phyloP scores from a whole-genome alignment of 64 coral and sea anemone genomes.

The Pocillopora verrucosa region DNA sequence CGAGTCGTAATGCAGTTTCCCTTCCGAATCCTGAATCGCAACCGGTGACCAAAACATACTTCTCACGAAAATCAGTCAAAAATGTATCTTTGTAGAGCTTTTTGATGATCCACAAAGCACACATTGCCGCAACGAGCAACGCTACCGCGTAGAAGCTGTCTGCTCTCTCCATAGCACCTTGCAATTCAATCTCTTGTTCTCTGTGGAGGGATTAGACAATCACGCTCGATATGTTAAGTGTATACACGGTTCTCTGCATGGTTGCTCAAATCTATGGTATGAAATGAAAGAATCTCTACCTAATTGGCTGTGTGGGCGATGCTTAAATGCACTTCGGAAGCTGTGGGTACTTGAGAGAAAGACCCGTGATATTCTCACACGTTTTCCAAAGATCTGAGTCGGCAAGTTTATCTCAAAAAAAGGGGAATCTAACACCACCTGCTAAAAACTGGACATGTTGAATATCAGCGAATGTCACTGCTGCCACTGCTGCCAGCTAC shows the following conservation, averaged over 20 bases:
- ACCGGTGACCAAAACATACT: slow-evolving; percentile 61
- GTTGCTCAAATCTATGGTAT: too few species aligned
- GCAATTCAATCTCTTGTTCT: background rate
- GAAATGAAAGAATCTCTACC: background rate
- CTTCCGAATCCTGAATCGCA: slow-evolving; percentile 60
- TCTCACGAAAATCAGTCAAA: background rate
- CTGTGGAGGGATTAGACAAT: background rate
- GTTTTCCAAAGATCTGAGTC: background rate
- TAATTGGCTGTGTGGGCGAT: too few species aligned
- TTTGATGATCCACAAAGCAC: slow-evolving; percentile 20
- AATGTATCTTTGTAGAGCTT: background rate
- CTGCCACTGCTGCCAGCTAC: background rate
- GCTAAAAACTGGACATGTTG: background rate
- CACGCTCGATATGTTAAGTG: too few species aligned
- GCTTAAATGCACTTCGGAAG: too few species aligned
- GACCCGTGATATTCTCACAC: background rate
- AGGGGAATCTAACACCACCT: slow-evolving; percentile 3
- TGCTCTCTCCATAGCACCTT: slow-evolving; percentile 9
- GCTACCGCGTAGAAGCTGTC: background rate
- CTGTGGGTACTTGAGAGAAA: too few species aligned
- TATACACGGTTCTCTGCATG: too few species aligned
- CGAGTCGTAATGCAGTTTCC: slow-evolving; percentile 38
- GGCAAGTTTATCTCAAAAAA: background rate
- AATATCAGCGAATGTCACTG: background rate
- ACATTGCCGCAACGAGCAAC: background rate